Evolutionary conservation across 2,797 vertebrate species (phyloP).

Genomic region (Toxotes lorentzi): DNA sequence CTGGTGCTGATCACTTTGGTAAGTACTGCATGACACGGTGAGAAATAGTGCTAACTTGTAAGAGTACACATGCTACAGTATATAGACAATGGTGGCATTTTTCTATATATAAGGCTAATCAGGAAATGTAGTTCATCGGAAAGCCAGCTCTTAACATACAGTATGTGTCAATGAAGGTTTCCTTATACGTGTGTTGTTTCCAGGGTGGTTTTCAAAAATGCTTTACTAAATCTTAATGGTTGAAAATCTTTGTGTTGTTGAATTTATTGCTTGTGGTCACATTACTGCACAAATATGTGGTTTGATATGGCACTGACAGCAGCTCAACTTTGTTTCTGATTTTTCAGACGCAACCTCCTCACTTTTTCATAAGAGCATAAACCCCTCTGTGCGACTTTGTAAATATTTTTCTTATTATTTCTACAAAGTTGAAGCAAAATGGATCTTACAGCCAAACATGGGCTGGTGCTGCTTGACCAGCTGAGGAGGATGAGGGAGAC

Average conservation of each 20-base stretch:
- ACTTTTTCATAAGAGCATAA: constrained; percentile 1
- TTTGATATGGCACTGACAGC: background rate
- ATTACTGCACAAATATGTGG: too few species aligned
- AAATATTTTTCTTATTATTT: constrained; percentile 13
- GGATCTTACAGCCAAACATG: constrained; percentile 87
- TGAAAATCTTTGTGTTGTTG: background rate
- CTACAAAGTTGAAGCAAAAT: constrained; percentile 63
- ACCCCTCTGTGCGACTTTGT: constrained; percentile 13
- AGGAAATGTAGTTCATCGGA: background rate
- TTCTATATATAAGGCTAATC: background rate
- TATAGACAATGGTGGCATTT: background rate
- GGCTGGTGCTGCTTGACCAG: constrained; percentile 88
- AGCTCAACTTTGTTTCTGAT: background rate
- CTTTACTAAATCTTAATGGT: background rate
- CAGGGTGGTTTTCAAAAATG: background rate
- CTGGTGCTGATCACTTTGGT: constrained; percentile 69
- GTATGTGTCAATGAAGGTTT: background rate
- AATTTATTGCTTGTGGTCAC: background rate
- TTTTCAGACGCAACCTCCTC: constrained; percentile 55
- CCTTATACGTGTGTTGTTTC: background rate
- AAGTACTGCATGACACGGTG: constrained; percentile 27
- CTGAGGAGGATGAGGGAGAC: constrained; percentile 91
- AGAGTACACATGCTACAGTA: background rate
- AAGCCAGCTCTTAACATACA: background rate
- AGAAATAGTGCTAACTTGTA: constrained; percentile 8